Evolutionary conservation across 2,797 vertebrate genomes (phyloP).

Genomic region (Molossus molossus): DNA sequence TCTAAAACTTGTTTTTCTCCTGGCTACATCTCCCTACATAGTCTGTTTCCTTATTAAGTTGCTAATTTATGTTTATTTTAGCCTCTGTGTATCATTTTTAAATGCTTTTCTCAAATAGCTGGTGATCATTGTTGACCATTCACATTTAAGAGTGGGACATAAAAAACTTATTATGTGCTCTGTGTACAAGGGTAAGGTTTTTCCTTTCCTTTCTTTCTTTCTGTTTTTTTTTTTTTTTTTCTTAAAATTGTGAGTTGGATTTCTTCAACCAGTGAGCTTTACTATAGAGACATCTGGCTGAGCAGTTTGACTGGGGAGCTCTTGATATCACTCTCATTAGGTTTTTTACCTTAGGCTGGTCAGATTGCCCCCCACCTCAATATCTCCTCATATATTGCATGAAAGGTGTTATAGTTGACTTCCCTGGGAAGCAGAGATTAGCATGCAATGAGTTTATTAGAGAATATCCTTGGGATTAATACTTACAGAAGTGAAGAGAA

Average conservation of each 20-base stretch:
- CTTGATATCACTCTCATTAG: not conserved
- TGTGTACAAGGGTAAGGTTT: not conserved
- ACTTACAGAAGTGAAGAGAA: not conserved
- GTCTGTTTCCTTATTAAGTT: not conserved
- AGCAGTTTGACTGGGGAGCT: not conserved
- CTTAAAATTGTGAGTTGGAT: not conserved
- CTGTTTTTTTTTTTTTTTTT: too few species aligned
- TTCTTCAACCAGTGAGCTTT: not conserved
- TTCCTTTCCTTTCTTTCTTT: not conserved
- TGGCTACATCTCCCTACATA: not conserved
- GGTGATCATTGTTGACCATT: conserved; percentile 19
- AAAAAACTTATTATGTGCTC: conserved; percentile 2
- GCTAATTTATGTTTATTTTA: conserved; percentile 38
- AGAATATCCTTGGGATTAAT: not conserved
- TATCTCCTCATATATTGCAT: not conserved
- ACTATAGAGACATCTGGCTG: not conserved
- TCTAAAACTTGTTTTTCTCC: not conserved
- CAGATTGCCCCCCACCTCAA: not conserved
- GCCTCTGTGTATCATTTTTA: conserved; percentile 41
- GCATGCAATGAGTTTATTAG: not conserved
- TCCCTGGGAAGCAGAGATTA: not conserved
- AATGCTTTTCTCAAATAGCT: conserved; percentile 5
- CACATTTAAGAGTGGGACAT: not conserved
- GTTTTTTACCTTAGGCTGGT: not conserved
- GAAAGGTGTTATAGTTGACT: not conserved